These are phyloP conservation scores for Cheilosia vernalis DNA, from an alignment of 2,888 invertebrate genomes.

Conservation along the genomic window DNA sequence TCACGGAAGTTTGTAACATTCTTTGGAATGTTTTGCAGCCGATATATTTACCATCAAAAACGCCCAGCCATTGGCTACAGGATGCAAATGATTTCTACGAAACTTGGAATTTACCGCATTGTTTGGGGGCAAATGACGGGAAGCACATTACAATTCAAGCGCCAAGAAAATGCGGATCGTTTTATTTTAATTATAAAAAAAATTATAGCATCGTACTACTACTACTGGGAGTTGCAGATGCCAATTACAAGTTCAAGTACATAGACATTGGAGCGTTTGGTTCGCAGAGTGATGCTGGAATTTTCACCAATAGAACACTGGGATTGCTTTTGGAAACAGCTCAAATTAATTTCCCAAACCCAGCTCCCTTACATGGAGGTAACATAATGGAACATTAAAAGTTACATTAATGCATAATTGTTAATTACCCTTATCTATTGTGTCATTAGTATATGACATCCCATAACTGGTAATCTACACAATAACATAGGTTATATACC, in stretches of 20 bases:
- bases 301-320: constrained; percentile 4
- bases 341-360: not conserved
- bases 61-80: too few species aligned
- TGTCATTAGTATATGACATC: too few species aligned
- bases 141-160: not conserved
- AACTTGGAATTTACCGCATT: not conserved
- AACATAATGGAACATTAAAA: not conserved
- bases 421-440: too few species aligned
- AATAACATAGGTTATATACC: too few species aligned
- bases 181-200: constrained; percentile 2
- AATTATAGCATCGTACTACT: constrained; percentile 4
- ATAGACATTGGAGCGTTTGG: constrained; percentile 10
- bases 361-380: not conserved
- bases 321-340: not conserved
- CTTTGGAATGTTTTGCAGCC: not conserved
- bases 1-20: too few species aligned
- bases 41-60: not conserved
- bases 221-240: not conserved
- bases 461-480: too few species aligned
- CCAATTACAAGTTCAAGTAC: constrained; percentile 1
- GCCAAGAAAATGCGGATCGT: not conserved
- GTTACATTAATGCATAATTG: too few species aligned
- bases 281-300: not conserved
- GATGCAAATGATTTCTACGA: not conserved
- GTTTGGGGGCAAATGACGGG: not conserved